A percentile compares a stretch with the other conserved stretches of the same genome.
Evolutionary conservation across 1,140 invertebrate species (phyloP).

Genomic region (Drosophila erecta): DNA sequence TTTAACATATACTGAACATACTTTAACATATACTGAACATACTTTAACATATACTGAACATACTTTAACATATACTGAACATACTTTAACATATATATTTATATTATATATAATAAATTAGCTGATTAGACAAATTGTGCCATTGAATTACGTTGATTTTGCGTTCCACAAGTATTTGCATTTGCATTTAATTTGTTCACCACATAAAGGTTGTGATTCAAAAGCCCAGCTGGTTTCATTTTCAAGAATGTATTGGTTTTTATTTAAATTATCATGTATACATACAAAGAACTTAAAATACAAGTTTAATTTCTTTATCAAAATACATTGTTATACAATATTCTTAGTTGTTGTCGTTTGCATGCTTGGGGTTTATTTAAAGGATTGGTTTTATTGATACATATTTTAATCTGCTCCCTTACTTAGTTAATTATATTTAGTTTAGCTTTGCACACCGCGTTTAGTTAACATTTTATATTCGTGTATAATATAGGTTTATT

Average conservation of each 20-base stretch:
- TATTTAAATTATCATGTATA: constrained; percentile 79
- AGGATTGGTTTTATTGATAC: constrained; percentile 36
- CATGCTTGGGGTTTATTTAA: constrained; percentile 27
- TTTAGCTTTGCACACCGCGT: constrained; percentile 60
- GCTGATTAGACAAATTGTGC: neutral
- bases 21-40: too few species aligned
- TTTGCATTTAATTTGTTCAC: too few species aligned
- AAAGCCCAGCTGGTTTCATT: neutral
- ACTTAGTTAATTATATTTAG: constrained; percentile 56
- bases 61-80: too few species aligned
- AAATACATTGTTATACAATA: constrained; percentile 83
- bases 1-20: too few species aligned
- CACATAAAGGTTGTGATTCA: neutral
- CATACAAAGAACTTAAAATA: constrained; percentile 77
- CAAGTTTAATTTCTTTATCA: constrained; percentile 79
- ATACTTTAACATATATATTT: too few species aligned
- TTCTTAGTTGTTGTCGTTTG: constrained; percentile 63
- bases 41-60: too few species aligned
- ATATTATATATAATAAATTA: too few species aligned
- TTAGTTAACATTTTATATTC: constrained; percentile 33
- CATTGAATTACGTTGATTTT: too few species aligned
- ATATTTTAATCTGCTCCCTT: constrained; percentile 25
- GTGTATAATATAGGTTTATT: constrained; percentile 9
- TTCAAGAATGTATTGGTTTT: constrained; percentile 42
- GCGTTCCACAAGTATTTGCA: neutral